Evolutionary conservation across 2,113 vertebrate species (phyloP), one percentile per base, ranked within the genome.

Genomic region (Pimephales promelas): DNA sequence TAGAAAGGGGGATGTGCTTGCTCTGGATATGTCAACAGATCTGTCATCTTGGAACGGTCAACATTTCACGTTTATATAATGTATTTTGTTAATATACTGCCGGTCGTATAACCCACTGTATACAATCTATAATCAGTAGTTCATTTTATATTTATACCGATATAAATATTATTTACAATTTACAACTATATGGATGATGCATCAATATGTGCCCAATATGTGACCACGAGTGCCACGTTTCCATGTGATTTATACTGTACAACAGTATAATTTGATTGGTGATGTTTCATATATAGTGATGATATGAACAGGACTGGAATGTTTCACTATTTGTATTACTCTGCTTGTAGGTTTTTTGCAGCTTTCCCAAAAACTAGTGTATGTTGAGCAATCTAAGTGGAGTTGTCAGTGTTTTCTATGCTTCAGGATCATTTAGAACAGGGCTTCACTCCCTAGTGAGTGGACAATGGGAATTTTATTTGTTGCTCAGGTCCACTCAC

Each of bases 371-470:
- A 54, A 9, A 36, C 31, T 9, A 18, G 61, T 9, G 28, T 18
- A 64, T 22, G 64, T 49, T 36, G 31, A 68, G 31, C 31, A 36
- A 34, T 2, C 2, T 36, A 10, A 36, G 31, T 36, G 34, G 28
- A 68, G 31, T 68, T 68, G 24, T 28, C 61, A 8, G 61, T 45
- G 68, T 71, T 71, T 71, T 71, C 36, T 43, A 24, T 71, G 68
- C 68, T 71, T 43, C 22, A 71, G 68, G 64, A 68, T 22, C 20
- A 68, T 36, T 10, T 20, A 36, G 31, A 22, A 9, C 31, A 20
- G 9, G 64, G 16, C 9, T 68, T 22, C 64, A 11, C 31, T 22
- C 64, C 31, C 64, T 10, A 68, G 64, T 40, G 64, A 68, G 18
- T 22, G 18, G 31, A 5, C 31, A 22, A 34, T 20, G 8, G 31